These are phyloP conservation scores for Nerophis ophidion DNA, from an alignment of 2,113 vertebrate species.

Conservation along the genomic window DNA sequence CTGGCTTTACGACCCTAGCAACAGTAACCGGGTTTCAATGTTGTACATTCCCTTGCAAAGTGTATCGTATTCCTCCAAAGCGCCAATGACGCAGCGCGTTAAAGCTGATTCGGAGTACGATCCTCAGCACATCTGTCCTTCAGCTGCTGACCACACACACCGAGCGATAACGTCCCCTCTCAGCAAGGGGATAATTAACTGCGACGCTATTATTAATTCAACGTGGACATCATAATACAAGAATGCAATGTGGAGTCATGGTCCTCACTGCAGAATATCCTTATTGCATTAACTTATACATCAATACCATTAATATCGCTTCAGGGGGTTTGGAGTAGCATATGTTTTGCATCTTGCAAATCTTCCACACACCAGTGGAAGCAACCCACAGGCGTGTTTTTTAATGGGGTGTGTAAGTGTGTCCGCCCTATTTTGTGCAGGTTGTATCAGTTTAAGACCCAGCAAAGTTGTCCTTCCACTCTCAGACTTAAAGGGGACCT, in stretches of 20 bases:
- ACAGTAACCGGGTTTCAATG: not conserved
- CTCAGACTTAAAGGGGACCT: too few species aligned
- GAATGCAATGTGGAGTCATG: constrained; percentile 27
- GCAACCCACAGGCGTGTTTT: too few species aligned
- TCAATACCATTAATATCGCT: too few species aligned
- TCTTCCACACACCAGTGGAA: too few species aligned
- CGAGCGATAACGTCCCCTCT: constrained; percentile 8
- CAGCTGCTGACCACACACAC: constrained; percentile 27
- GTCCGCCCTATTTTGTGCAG: too few species aligned
- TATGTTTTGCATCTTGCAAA: too few species aligned
- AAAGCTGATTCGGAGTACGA: constrained; percentile 1
- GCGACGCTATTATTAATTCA: constrained; percentile 41
- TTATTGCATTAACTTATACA: too few species aligned
- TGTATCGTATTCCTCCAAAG: not conserved
- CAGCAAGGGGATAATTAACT: constrained; percentile 26
- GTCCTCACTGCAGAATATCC: constrained; percentile 3
- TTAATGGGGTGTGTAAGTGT: too few species aligned
- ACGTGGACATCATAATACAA: constrained; percentile 26
- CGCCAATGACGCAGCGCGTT: not conserved
- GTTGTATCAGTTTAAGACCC: too few species aligned
- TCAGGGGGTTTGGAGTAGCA: too few species aligned
- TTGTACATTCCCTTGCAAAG: not conserved
- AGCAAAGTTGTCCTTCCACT: too few species aligned
- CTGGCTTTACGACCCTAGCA: not conserved
- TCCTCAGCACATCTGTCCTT: constrained; percentile 31